Evolutionary conservation across 2,888 invertebrate genomes (phyloP), one percentile per base, ranked within the genome.

Genomic region (Orthosia gracilis): DNA sequence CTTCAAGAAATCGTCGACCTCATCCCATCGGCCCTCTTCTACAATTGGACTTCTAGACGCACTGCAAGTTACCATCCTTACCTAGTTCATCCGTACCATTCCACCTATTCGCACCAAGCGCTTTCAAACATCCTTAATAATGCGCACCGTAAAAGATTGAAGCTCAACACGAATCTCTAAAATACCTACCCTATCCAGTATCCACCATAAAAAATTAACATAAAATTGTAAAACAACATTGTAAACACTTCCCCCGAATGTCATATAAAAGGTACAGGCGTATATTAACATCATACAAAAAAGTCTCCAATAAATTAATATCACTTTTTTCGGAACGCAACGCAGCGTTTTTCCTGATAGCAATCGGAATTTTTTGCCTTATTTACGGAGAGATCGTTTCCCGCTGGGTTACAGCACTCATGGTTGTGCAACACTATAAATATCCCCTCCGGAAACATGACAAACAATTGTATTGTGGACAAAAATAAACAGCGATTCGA

Each of bases 361-460:
- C 80, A 61, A 78, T 77, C 77, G 76, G 76, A 57, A 59, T 85
- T 88, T 91, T 91, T 90, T 88, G 86, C 85, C 89, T 89, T 93
- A 91, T 92, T 92, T 93, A 91, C 91, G 89, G 86, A 89, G 89
- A 89, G 88, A 91, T 90, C 88, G 90, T 86, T 92, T 92, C 91
- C 93, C 89, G 88, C 89, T 91, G 87, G 90, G 87, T 89, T 85
- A 89, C 89, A 89, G 84, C 85, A 88, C 87, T 88, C 92, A 90
- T 90, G 87, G 88, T 87, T 85, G 85, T 89, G 90, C 89, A 88
- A 80, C 75, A 89, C 90, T 88, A 91, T 93, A 93, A 94, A 93
- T 92, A 89, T 90, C 87, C 88, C 85, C 86, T 83, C 91, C 93
- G 93, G 94, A 94, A 92, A 91, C 91, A 91, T 93, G 92, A 91